Evolutionary conservation across 2,113 vertebrate genomes (phyloP), one percentile per base, ranked within the genome.

Genomic region (Bubo scandiacus): DNA sequence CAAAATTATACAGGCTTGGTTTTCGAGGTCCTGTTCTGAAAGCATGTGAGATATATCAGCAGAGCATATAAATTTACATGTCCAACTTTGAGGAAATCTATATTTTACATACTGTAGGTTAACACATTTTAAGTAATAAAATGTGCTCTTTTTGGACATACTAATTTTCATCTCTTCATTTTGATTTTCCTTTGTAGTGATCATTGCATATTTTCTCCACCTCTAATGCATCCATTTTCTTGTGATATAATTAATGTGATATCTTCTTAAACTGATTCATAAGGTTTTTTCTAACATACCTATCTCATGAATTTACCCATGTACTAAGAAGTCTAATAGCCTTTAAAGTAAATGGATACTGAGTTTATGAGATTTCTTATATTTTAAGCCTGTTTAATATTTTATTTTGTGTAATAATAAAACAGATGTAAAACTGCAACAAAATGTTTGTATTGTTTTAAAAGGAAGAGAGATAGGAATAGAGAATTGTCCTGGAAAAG

Each of bases 91-190:
- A 92, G 36, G 22, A 90, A 83, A 79, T 66, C 15, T 80, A 3
- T 95, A 51, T 84, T 81, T 96, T 92, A 38, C 61, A 86, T 95
- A 59, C 45, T 75, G 34, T 54, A 96, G 74, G 57, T 92, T 86
- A 96, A 90, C 81, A 94, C 34, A 88, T 84, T 96, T 96, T 67
- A 92, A 95, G 65, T 65, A 91, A 97, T 96, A 71, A 13, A 42
- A 66, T 94, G 63, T 25, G 40, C 38, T 95, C 79, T 95, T 81
- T 95, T 88, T 79, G 65, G 89, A 67, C 80, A 92, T 95, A 96
- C 85, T 97, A 97, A 97, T 97, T 96, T 91, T 47, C 91, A 81
- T 82, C 74, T 95, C 52, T 94, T 66, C 66, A 95, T 96, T 96
- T 96, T 95, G 65, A 75, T 93, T 88, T 97, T 97, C 32, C 83